A percentile compares a stretch with the other conserved stretches of the same genome.
Conservation (phyloP, 2,888 invertebrate genomes). For the Drosophila maculinotata region DNA sequence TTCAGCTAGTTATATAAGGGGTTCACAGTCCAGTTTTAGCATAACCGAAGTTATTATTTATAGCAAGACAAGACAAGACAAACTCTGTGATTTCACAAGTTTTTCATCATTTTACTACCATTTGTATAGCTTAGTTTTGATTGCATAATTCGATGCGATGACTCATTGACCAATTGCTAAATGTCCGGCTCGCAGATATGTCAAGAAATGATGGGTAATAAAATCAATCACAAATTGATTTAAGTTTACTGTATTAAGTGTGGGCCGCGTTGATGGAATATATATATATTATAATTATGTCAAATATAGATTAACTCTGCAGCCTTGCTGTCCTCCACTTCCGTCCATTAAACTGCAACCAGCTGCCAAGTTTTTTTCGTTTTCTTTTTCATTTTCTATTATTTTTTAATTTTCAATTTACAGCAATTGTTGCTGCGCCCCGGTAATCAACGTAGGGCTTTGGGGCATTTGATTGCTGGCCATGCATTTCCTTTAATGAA, state of each 20-base stretch:
- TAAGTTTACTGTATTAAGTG: slow-evolving; percentile 54
- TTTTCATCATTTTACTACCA: background rate
- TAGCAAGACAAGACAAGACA: too few relatives aligned
- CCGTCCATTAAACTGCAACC: slow-evolving; percentile 2
- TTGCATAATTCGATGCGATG: slow-evolving; percentile 3
- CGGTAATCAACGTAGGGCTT: slow-evolving; percentile 61
- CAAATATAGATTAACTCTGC: slow-evolving; percentile 51
- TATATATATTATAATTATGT: slow-evolving; percentile 63
- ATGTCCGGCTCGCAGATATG: slow-evolving; percentile 43
- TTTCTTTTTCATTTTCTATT: slow-evolving; percentile 1
- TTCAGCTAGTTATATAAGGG: too few relatives aligned
- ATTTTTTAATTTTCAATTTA: slow-evolving; percentile 54
- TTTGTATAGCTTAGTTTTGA: background rate
- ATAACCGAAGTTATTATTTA: background rate
- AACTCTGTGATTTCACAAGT: slow-evolving; percentile 18
- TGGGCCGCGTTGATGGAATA: slow-evolving; percentile 22
- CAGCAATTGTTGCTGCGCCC: slow-evolving; percentile 41
- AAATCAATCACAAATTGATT: slow-evolving; percentile 54
- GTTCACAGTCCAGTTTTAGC: background rate
- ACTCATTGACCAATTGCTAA: slow-evolving; percentile 27
- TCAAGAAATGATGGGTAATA: slow-evolving; percentile 35
- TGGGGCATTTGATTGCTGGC: slow-evolving; percentile 65
- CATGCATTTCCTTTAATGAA: slow-evolving; percentile 69
- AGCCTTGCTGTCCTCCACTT: background rate
- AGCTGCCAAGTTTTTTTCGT: slow-evolving; percentile 52